Evolutionary conservation across 2,113 vertebrate species (phyloP), one percentile per base, ranked within the genome.

Genomic region (Gopherus evgoodei): DNA sequence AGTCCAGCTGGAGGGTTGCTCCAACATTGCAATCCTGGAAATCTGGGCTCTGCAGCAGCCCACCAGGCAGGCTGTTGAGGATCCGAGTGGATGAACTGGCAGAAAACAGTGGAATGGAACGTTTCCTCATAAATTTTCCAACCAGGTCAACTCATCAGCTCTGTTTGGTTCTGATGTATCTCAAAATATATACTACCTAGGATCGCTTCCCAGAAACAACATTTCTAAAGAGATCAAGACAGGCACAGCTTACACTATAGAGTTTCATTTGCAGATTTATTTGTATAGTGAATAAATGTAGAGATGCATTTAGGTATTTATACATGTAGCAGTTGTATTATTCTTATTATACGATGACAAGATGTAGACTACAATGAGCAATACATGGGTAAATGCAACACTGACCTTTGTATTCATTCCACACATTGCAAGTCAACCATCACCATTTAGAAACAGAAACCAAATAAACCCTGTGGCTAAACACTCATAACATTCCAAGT

Each of bases 221-320:
- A 8, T 52, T 87, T 92, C 22, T 88, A 87, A 75, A 92, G 72
- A 76, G 81, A 81, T 93, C 81, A 78, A 42, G 84, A 80, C 81
- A 92, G 81, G 50, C 65, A 81, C 62, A 54, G 13, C 13, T 50
- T 86, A 69, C 3, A 24, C 81, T 82, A 93, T 83, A 76, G 78
- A 96, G 42, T 91, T 88, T 96, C 11, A 8, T 78, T 90, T 97
- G 79, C 17, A 94, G 49, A 89, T 95, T 97, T 97, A 83, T 89
- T 95, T 87, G n/a, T 62, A 31, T 13, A 14, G 42, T 56, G 78
- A 96, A 85, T 76, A 22, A 42, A 88, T 24, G 47, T 72, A 25
- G 80, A 91, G 90, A 87, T 78, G 79, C 54, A 81, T 91, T 92
- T 87, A 90, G 62, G 59, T 86, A 96, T 86, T 91, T 93, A 44